These are phyloP conservation scores for Chromoteleia sp. DNA, from an alignment of 2,888 invertebrate genomes.

Conservation along the genomic window DNA sequence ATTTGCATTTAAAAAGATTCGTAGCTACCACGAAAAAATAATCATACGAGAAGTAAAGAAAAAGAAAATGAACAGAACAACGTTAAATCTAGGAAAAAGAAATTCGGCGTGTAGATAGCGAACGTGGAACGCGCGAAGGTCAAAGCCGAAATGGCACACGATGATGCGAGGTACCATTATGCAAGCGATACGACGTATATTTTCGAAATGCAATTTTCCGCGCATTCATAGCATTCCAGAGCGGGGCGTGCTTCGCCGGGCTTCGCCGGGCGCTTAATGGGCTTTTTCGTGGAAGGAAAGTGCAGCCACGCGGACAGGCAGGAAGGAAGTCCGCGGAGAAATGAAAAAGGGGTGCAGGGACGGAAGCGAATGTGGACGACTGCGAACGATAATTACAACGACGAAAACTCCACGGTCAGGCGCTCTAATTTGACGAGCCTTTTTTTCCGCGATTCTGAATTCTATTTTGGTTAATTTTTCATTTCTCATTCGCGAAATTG, in stretches of 20 bases:
- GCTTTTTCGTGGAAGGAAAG: slow-evolving; percentile 72
- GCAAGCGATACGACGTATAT: slow-evolving; percentile 72
- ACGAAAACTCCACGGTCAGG: slow-evolving; percentile 69
- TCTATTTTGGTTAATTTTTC: slow-evolving; percentile 34
- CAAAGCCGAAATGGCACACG: slow-evolving; percentile 21
- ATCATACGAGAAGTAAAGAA: no score
- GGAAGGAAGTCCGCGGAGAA: slow-evolving; percentile 64
- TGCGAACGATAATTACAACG: slow-evolving; percentile 74
- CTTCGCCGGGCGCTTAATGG: slow-evolving; percentile 63
- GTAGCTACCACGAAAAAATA: no score
- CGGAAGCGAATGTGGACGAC: slow-evolving; percentile 66
- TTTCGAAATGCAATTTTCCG: slow-evolving; percentile 74
- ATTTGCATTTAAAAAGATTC: no score
- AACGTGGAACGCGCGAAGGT: slow-evolving; percentile 40
- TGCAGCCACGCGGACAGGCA: slow-evolving; percentile 50
- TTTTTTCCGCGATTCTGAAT: slow-evolving; percentile 30
- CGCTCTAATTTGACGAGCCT: slow-evolving; percentile 61
- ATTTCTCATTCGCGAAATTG: slow-evolving; percentile 25
- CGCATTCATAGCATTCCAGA: slow-evolving; percentile 72
- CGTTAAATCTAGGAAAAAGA: no score
- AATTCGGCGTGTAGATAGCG: no score
- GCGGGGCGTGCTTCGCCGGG: slow-evolving; percentile 47
- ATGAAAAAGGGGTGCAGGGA: slow-evolving; percentile 70
- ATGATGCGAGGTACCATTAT: slow-evolving; percentile 68
- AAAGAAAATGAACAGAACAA: no score